Base-by-base conservation (phyloP, 2,113 vertebrate species). In the Gambusia holbrooki region DNA sequence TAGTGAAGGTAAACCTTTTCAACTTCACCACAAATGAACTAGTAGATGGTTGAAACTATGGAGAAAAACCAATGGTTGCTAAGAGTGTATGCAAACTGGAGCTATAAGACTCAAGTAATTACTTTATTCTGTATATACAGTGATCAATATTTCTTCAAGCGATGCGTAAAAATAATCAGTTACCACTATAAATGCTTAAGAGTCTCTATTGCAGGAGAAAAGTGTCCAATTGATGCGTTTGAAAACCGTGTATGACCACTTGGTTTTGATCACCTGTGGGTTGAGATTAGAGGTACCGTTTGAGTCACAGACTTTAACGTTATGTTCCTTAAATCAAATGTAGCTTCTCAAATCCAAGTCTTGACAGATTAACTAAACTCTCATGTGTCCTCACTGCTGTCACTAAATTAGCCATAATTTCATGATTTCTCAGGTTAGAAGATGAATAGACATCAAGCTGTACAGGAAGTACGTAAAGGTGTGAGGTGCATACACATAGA, bases 271-370 rank as follows among this genome's bases (percentile, higher is more conserved):
- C 64, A 58, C 35, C 32, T 0, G 42, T 54, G 70, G 27, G 19
- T 66, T 1, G 2, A 77, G 64, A 80, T 81, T 61, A 68, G 61
- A 85, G 70, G 54, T 3, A 6, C 73, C 6, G 54, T 7, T 45
- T 67, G 80, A 81, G 66, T 79, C 74, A 66, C 15, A 27, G 62
- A 61, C 66, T 65, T 70, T 61, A 35, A 73, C 70, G 30, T 45
- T 65, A 30, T n/a, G 29, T 28, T 70, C 17, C 37, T 11, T 42
- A 15, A 60, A 71, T 84, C 71, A 70, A 73, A 83, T 67, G 73
- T 22, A 62, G 42, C 58, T 60, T 10, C 66, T 77, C 19, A 51
- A 27, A 58, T 71, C 27, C 19, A 19, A 13, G 33, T 51, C 62
- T 72, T n/a, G 65, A 45, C 65, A 77, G 62, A 45, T 28, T 35